phyloP scores from a whole-genome alignment of 2,888 invertebrate species.

The Chrysolina oricalcia region DNA sequence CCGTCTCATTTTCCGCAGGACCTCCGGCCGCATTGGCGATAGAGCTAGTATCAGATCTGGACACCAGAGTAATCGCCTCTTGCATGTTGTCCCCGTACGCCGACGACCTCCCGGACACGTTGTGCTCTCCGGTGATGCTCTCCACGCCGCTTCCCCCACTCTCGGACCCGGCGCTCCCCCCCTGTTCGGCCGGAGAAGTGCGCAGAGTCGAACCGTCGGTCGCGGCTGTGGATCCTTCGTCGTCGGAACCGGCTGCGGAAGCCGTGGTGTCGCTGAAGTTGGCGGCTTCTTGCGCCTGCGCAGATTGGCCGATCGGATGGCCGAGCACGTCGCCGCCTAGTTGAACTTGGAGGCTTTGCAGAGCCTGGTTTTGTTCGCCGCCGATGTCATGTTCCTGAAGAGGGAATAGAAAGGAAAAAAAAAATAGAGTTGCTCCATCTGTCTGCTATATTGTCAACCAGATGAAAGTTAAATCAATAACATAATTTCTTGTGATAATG shows the following conservation, averaged over 20 bases:
- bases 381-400: constrained; percentile 82
- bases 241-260: constrained; percentile 93
- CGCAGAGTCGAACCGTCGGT: constrained; percentile 95
- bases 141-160: constrained; percentile 94
- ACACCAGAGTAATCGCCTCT: constrained; percentile 73
- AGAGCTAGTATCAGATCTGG: constrained; percentile 76
- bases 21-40: constrained; percentile 53
- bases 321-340: constrained; percentile 58
- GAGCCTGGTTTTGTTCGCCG: constrained; percentile 68
- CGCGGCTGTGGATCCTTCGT: constrained; percentile 94
- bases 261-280: constrained; percentile 88
- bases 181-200: constrained; percentile 87
- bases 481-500: no score
- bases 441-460: no score
- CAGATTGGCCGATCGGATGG: constrained; percentile 51
- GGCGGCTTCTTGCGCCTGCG: constrained; percentile 73
- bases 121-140: constrained; percentile 89
- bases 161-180: constrained; percentile 81
- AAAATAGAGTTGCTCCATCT: neutral
- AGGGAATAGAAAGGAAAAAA: constrained; percentile 21
- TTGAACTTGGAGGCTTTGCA: constrained; percentile 73
- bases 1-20: constrained; percentile 61
- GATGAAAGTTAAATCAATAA: no score
- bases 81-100: constrained; percentile 86
- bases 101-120: constrained; percentile 87